These are phyloP conservation scores for Tubulanus polymorphus DNA, from an alignment of 2,888 invertebrate genomes.

Conservation along the genomic window DNA sequence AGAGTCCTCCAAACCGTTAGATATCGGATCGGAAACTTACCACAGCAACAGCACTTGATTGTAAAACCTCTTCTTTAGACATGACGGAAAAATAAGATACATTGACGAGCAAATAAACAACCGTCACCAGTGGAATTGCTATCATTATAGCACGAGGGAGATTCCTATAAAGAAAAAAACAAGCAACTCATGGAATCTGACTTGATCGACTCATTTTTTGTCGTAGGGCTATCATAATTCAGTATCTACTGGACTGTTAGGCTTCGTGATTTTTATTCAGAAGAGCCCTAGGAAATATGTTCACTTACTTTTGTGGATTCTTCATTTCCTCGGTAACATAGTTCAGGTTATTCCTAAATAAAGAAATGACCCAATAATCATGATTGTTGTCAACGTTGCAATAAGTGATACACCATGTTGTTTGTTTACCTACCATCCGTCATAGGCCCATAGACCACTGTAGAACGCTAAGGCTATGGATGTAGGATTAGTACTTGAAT, in stretches of 20 bases:
- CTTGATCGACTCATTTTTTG: not conserved
- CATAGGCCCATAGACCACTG: constrained; percentile 92
- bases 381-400: too few species aligned
- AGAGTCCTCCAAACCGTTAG: not conserved
- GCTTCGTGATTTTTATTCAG: not conserved
- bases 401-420: too few species aligned
- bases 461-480: constrained; percentile 91
- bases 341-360: constrained; percentile 22
- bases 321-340: constrained; percentile 24
- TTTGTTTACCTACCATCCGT: constrained; percentile 77
- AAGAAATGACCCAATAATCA: not conserved
- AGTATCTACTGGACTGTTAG: not conserved
- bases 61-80: constrained; percentile 58
- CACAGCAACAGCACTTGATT: constrained; percentile 50
- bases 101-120: constrained; percentile 83
- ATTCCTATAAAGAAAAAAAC: constrained; percentile 63
- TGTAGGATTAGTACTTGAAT: constrained; percentile 69
- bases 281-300: not conserved
- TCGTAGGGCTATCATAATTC: not conserved
- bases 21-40: constrained; percentile 28
- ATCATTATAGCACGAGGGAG: constrained; percentile 87
- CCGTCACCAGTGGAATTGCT: constrained; percentile 84
- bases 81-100: constrained; percentile 87
- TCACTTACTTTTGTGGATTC: constrained; percentile 18
- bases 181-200: not conserved